Evolutionary conservation across 2,113 vertebrate genomes (phyloP).

Genomic region (Gymnogyps californianus): DNA sequence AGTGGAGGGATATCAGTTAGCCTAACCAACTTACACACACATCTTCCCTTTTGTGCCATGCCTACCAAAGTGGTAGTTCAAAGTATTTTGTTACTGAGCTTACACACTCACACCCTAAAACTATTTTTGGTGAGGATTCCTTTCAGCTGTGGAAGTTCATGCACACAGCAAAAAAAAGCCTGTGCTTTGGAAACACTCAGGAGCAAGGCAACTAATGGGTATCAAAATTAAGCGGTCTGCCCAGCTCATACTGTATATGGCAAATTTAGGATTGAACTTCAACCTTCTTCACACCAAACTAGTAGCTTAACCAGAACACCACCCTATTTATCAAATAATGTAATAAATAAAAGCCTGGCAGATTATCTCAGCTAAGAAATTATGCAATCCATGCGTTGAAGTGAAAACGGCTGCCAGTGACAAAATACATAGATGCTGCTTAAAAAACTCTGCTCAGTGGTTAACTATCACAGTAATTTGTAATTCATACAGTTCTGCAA

Average conservation of each 20-base stretch:
- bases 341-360: neutral
- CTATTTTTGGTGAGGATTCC: neutral
- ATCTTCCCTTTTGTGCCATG: neutral
- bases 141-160: neutral
- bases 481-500: neutral
- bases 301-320: neutral
- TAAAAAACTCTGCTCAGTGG: neutral
- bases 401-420: neutral
- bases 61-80: neutral
- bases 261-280: neutral
- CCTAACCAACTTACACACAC: neutral
- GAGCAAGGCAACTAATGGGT: neutral
- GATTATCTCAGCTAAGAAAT: neutral
- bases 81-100: neutral
- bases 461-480: neutral
- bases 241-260: neutral
- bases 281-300: neutral
- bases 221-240: neutral
- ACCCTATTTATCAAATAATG: neutral
- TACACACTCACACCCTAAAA: neutral
- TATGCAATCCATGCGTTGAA: neutral
- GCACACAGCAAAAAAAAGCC: neutral
- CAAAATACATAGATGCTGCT: neutral
- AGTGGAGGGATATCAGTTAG: neutral
- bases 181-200: neutral